Evolutionary conservation across 2,113 vertebrate genomes (phyloP).

Genomic region (Megaceryle maxima): DNA sequence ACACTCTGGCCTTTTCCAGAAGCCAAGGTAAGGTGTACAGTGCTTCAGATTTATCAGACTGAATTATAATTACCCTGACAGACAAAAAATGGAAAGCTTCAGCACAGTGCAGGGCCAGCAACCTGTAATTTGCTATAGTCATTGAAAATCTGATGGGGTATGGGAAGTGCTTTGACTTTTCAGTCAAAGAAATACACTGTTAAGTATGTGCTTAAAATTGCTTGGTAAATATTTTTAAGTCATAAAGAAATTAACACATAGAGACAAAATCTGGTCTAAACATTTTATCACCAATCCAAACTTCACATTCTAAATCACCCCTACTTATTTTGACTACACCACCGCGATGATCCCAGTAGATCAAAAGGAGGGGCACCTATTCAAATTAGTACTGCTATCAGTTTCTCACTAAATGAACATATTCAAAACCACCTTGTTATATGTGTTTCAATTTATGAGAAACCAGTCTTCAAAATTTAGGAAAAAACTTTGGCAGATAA

Average conservation of each 20-base stretch:
- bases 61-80: neutral
- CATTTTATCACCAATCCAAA: slow-evolving; percentile 2
- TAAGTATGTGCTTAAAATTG: neutral
- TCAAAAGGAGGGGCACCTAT: neutral
- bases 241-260: slow-evolving; percentile 27
- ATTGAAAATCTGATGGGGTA: neutral
- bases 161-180: neutral
- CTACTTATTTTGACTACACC: neutral
- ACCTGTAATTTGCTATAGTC: neutral
- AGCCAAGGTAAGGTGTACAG: neutral
- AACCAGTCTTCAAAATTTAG: neutral
- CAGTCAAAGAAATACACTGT: neutral
- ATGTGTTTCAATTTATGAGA: neutral
- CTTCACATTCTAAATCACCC: neutral
- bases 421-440: neutral
- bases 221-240: neutral
- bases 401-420: neutral
- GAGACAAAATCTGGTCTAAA: slow-evolving; percentile 17
- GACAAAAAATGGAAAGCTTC: neutral
- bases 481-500: neutral
- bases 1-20: neutral
- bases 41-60: neutral
- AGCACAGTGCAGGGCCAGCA: neutral
- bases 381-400: neutral
- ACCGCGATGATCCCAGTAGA: neutral